Evolutionary conservation across 1,140 invertebrate species (phyloP).

Genomic region (Rhyacophila brunnea): DNA sequence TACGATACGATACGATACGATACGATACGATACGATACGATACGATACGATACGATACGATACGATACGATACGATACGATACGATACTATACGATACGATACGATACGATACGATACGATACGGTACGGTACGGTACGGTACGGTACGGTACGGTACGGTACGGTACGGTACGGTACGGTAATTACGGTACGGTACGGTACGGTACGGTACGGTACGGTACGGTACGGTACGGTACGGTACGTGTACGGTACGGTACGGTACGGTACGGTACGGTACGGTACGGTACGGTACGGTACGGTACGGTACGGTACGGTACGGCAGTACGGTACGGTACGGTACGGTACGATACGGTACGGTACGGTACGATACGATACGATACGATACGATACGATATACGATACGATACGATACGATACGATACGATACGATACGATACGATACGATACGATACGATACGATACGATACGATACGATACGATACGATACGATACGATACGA

Average conservation of each 20-base stretch:
- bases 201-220: not conserved
- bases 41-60: too few species aligned
- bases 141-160: not conserved
- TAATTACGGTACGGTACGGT: not conserved
- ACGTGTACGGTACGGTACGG: too few species aligned
- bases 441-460: conserved; percentile 20
- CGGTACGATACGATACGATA: conserved; percentile 27
- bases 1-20: too few species aligned
- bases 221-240: not conserved
- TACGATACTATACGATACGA: too few species aligned
- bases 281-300: too few species aligned
- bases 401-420: conserved; percentile 18
- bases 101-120: too few species aligned
- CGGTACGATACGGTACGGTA: conserved; percentile 17
- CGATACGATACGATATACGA: conserved; percentile 27
- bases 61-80: too few species aligned
- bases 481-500: conserved; percentile 19
- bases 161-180: not conserved
- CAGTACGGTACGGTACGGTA: too few species aligned
- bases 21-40: too few species aligned
- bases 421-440: conserved; percentile 23
- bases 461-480: conserved; percentile 26
- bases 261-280: too few species aligned
- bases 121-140: too few species aligned
- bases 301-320: too few species aligned